These are phyloP conservation scores for Pseudocheirus occidentalis DNA, from an alignment of 2,797 vertebrate species.

Conservation along the genomic window DNA sequence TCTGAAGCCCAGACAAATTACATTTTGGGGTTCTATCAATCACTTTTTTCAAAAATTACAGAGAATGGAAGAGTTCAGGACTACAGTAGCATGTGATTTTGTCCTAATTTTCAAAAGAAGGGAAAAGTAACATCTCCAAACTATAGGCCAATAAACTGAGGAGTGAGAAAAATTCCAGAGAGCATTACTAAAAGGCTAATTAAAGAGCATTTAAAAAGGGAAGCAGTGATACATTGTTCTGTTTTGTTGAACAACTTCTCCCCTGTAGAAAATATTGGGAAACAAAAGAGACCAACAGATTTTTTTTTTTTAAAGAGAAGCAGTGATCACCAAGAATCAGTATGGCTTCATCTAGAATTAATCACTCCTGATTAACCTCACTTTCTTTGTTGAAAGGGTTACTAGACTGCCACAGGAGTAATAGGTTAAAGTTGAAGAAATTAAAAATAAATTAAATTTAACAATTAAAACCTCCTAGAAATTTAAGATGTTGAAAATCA, in stretches of 20 bases:
- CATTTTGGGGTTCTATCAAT: background rate
- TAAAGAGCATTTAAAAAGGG: background rate
- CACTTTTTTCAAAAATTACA: background rate
- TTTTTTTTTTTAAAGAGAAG: too few relatives aligned
- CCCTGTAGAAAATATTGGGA: background rate
- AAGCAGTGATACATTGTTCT: background rate
- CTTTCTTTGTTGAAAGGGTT: background rate
- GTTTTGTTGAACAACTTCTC: background rate
- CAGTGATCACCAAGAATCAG: too few relatives aligned
- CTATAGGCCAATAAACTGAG: background rate
- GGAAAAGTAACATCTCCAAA: background rate
- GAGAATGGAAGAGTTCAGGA: background rate
- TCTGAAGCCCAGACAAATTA: background rate
- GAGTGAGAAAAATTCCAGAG: background rate
- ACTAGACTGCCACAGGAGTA: background rate
- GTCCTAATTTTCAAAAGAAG: background rate
- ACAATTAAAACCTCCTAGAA: background rate
- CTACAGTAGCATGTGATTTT: background rate
- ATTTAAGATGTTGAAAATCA: background rate
- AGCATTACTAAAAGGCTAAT: background rate
- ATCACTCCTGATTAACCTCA: background rate
- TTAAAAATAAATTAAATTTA: too few relatives aligned
- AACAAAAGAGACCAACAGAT: background rate
- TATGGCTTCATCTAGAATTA: too few relatives aligned
- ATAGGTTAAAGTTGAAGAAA: background rate